Conservation (phyloP, 92 coral and sea anemone genomes). For the Meandrina meandrites region DNA sequence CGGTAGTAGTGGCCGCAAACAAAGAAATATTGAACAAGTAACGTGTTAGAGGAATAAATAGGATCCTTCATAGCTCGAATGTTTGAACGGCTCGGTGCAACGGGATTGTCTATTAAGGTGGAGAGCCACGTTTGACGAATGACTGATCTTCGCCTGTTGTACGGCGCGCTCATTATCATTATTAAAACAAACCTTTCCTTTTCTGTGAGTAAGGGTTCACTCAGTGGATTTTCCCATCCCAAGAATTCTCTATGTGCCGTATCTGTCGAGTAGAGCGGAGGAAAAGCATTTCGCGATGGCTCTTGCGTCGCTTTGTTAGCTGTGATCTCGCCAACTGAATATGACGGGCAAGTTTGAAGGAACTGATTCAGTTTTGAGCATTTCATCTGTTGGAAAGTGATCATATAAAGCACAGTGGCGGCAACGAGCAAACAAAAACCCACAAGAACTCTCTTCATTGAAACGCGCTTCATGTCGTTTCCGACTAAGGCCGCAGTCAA, state of each 20-base stretch:
- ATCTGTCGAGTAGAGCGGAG: neutral
- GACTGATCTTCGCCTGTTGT: neutral
- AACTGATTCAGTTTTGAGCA: neutral
- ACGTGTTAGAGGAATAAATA: neutral
- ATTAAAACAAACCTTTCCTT: slow-evolving; percentile 1
- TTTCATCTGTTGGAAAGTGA: neutral
- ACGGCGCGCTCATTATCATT: slow-evolving; percentile 19
- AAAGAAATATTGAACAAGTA: neutral
- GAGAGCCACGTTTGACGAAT: slow-evolving; percentile 34
- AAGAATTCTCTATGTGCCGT: neutral
- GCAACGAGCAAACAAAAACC: neutral
- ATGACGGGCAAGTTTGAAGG: neutral
- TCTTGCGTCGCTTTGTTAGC: neutral
- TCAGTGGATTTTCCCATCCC: neutral
- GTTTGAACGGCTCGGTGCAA: neutral
- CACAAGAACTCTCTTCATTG: neutral
- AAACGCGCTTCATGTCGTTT: neutral
- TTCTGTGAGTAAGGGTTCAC: neutral
- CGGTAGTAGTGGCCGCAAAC: slow-evolving; percentile 16
- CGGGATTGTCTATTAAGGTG: neutral
- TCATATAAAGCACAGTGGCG: neutral
- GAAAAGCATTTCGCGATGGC: neutral
- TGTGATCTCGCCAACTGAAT: neutral
- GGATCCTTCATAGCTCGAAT: neutral
- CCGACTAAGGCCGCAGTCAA: neutral